Conservation (phyloP, 2,888 invertebrate genomes). For the Pedicia rivosa region DNA sequence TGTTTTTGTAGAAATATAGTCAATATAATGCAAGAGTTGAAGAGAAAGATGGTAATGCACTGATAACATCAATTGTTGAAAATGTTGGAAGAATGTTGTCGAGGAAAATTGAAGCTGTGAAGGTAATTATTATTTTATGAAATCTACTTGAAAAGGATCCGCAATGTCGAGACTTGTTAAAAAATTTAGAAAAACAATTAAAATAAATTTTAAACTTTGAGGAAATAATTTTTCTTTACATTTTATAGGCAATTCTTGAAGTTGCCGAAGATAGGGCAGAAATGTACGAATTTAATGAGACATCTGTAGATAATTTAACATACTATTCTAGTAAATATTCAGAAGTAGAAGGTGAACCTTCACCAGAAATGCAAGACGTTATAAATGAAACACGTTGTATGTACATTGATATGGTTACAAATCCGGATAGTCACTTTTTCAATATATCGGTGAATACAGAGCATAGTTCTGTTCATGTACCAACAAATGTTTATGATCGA, state of each 20-base stretch:
- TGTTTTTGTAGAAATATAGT: slow-evolving; percentile 50
- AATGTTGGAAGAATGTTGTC: slow-evolving; percentile 75
- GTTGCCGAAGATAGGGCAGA: slow-evolving; percentile 55
- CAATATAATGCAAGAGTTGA: slow-evolving; percentile 63
- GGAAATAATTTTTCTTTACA: slow-evolving; percentile 39
- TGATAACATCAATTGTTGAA: slow-evolving; percentile 62
- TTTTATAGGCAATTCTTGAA: too few relatives aligned
- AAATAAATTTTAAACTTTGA: neutral
- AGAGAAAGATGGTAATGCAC: slow-evolving; percentile 59
- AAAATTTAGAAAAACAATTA: too few relatives aligned
- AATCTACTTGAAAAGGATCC: too few relatives aligned
- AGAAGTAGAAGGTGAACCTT: slow-evolving; percentile 24
- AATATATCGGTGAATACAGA: slow-evolving; percentile 64
- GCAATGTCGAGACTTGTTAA: too few relatives aligned
- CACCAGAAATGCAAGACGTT: slow-evolving; percentile 20
- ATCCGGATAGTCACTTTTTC: slow-evolving; percentile 68
- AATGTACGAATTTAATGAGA: slow-evolving; percentile 37
- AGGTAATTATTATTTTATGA: slow-evolving; percentile 24
- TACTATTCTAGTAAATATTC: slow-evolving; percentile 80
- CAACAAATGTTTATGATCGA: slow-evolving; percentile 81
- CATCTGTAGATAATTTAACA: slow-evolving; percentile 28
- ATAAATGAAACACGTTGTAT: slow-evolving; percentile 21
- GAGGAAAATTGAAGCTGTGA: slow-evolving; percentile 79
- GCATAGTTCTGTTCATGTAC: slow-evolving; percentile 80
- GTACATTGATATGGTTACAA: slow-evolving; percentile 43